Percentiles rank a stretch among this genome's conserved stretches.
These are phyloP conservation scores for Donacobius atricapilla DNA, from an alignment of 2,113 vertebrate genomes.

Conservation along the genomic window DNA sequence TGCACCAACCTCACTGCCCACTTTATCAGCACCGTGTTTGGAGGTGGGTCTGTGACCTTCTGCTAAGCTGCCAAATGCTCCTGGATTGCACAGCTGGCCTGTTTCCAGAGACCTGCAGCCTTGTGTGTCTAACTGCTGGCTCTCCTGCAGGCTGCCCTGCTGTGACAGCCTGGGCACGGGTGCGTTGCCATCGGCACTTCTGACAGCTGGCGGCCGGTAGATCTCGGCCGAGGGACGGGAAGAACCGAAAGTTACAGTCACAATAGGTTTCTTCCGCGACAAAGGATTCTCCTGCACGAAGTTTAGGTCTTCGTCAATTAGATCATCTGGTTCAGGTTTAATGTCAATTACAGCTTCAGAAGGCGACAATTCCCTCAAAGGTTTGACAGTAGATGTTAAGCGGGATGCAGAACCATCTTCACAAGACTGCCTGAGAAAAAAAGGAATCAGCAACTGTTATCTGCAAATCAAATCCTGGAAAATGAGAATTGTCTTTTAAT, in stretches of 20 bases:
- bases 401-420: conserved; percentile 76
- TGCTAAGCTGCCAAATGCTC: conserved; percentile 71
- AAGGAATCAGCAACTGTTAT: neutral
- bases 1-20: conserved; percentile 74
- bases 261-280: conserved; percentile 68
- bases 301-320: conserved; percentile 86
- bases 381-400: conserved; percentile 88
- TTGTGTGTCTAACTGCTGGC: conserved; percentile 61
- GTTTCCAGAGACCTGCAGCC: conserved; percentile 68
- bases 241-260: conserved; percentile 71
- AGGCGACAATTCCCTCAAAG: conserved; percentile 83
- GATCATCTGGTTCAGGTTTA: conserved; percentile 92
- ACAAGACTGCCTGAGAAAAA: conserved; percentile 63
- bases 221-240: conserved; percentile 77
- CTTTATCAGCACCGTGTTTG: conserved; percentile 72
- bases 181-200: conserved; percentile 53
- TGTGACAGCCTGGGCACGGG: conserved; percentile 62
- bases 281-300: conserved; percentile 76
- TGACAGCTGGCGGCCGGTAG: conserved; percentile 82
- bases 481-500: neutral
- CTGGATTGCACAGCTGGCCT: conserved; percentile 62
- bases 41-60: conserved; percentile 75
- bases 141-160: conserved; percentile 54
- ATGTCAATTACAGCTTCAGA: conserved; percentile 95
- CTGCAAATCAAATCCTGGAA: neutral